phyloP scores from a whole-genome alignment of 2,888 invertebrate genomes.

The Plagodis pulveraria region DNA sequence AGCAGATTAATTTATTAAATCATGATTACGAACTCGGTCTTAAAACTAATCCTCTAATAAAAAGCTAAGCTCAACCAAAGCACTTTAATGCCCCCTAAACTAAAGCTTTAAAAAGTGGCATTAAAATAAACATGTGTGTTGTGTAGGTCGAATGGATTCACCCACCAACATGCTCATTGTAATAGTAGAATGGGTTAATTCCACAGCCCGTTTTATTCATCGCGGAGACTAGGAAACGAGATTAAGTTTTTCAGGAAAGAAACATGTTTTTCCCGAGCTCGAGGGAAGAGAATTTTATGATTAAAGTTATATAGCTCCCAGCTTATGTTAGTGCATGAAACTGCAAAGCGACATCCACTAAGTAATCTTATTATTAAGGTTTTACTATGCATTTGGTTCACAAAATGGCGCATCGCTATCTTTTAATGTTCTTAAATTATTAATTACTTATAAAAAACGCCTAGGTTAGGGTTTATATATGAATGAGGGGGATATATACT shows the following conservation, averaged over 20 bases:
- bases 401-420: too few relatives aligned
- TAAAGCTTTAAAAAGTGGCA: conserved; percentile 33
- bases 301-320: background rate
- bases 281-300: background rate
- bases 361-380: too few relatives aligned
- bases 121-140: conserved; percentile 33
- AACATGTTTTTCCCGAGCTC: background rate
- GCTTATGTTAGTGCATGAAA: background rate
- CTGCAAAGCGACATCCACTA: too few relatives aligned
- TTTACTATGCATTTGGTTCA: too few relatives aligned
- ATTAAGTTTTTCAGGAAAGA: conserved; percentile 16
- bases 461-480: too few relatives aligned
- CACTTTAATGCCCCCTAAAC: conserved; percentile 13
- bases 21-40: background rate
- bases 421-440: too few relatives aligned
- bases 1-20: too few relatives aligned
- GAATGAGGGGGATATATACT: too few relatives aligned
- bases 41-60: background rate
- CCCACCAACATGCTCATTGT: too few relatives aligned
- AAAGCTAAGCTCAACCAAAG: background rate
- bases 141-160: too few relatives aligned
- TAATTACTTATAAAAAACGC: too few relatives aligned
- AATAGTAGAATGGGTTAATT: background rate
- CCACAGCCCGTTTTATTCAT: background rate
- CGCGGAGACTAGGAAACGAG: conserved; percentile 26